These are phyloP conservation scores for Hippocampus zosterae DNA, from an alignment of 2,113 vertebrate species.

Conservation along the genomic window DNA sequence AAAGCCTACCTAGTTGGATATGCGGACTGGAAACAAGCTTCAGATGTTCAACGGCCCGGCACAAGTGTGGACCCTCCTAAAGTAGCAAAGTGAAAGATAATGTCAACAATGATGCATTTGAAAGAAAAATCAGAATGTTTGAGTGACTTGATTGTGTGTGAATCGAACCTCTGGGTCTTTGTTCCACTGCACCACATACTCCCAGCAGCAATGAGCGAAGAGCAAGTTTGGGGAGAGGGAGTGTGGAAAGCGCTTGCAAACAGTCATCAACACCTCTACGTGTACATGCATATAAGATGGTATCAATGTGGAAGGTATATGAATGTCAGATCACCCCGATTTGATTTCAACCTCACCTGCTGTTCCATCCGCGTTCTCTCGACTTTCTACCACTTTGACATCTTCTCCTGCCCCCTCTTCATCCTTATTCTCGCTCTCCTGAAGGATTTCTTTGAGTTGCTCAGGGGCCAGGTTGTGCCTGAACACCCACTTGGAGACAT, in stretches of 20 bases:
- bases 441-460: slow-evolving; percentile 72
- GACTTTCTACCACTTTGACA: neutral
- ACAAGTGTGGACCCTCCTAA: slow-evolving; percentile 82
- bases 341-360: slow-evolving; percentile 30
- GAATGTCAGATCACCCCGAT: neutral
- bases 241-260: slow-evolving; percentile 85
- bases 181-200: slow-evolving; percentile 97
- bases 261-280: slow-evolving; percentile 78
- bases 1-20: slow-evolving; percentile 83
- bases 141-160: neutral
- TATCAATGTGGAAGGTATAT: neutral
- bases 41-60: slow-evolving; percentile 84
- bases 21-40: slow-evolving; percentile 84
- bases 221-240: slow-evolving; percentile 88
- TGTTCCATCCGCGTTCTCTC: slow-evolving; percentile 37
- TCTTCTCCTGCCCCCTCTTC: slow-evolving; percentile 19
- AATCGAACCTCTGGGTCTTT: slow-evolving; percentile 88
- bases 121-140: neutral
- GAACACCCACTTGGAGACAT: slow-evolving; percentile 92
- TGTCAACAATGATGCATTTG: neutral
- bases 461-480: slow-evolving; percentile 80
- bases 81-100: slow-evolving; percentile 16
- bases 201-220: slow-evolving; percentile 93
- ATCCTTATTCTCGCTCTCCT: slow-evolving; percentile 48
- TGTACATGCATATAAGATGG: neutral